phyloP scores from a whole-genome alignment of 64 coral and sea anemone species.

The Pocillopora damicornis region DNA sequence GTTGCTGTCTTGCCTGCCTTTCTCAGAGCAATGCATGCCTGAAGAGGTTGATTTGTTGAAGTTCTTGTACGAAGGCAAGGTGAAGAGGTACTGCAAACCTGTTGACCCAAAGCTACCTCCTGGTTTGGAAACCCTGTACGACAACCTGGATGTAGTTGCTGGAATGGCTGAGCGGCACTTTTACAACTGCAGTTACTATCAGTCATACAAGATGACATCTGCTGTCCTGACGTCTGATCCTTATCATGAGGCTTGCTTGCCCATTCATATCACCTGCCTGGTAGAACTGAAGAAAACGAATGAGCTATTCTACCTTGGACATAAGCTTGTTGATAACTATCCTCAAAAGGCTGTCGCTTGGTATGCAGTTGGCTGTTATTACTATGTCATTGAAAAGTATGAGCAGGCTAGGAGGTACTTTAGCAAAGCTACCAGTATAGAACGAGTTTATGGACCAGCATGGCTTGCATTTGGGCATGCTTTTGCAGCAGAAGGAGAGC shows the following conservation, averaged over 20 bases:
- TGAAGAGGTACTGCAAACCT: slow-evolving; percentile 77
- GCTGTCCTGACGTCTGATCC: slow-evolving; percentile 80
- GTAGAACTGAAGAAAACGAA: slow-evolving; percentile 97
- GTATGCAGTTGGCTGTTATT: slow-evolving; percentile 98
- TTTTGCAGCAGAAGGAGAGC: slow-evolving; percentile 95
- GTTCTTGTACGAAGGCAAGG: slow-evolving; percentile 85
- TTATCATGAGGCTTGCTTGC: slow-evolving; percentile 83
- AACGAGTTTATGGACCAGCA: slow-evolving; percentile 84
- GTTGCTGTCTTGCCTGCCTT: slow-evolving; percentile 73
- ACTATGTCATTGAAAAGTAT: slow-evolving; percentile 97
- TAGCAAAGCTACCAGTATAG: slow-evolving; percentile 88
- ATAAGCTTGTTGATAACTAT: slow-evolving; percentile 98
- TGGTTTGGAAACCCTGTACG: slow-evolving; percentile 67
- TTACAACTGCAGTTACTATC: slow-evolving; percentile 83
- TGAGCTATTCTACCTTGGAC: slow-evolving; percentile 87
- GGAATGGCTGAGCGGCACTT: slow-evolving; percentile 93
- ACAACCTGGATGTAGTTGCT: slow-evolving; percentile 90
- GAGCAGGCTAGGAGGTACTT: slow-evolving; percentile 94
- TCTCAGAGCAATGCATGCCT: slow-evolving; percentile 79
- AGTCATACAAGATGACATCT: slow-evolving; percentile 80
- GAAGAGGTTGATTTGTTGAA: slow-evolving; percentile 88
- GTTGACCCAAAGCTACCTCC: slow-evolving; percentile 81
- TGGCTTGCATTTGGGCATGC: slow-evolving; percentile 99
- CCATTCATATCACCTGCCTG: slow-evolving; percentile 93
- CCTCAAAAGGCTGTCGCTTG: slow-evolving; percentile 92